These are phyloP conservation scores for Eurytoma californica DNA, from an alignment of 2,888 invertebrate genomes.

Conservation along the genomic window DNA sequence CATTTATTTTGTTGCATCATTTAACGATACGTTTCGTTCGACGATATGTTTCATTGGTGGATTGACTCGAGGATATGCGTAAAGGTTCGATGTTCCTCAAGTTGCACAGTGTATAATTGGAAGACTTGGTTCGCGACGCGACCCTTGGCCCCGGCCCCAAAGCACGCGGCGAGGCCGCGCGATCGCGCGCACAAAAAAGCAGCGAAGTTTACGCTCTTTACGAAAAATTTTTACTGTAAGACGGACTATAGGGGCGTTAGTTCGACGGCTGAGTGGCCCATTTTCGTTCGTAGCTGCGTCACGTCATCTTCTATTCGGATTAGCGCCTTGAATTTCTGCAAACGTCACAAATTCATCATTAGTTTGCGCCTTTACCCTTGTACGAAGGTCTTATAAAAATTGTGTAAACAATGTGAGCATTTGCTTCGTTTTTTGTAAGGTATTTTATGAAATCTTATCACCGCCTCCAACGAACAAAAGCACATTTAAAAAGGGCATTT, in stretches of 20 bases:
- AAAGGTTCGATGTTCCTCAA: conserved; percentile 56
- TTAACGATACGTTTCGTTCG: conserved; percentile 33
- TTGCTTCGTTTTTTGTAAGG: no score
- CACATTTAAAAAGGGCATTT: no score
- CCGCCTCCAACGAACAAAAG: no score
- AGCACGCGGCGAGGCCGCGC: not conserved
- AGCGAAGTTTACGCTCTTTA: conserved; percentile 17
- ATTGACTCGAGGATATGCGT: conserved; percentile 55
- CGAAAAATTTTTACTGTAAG: conserved; percentile 24
- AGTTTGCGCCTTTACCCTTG: no score
- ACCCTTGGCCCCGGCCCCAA: not conserved
- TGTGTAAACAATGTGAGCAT: no score
- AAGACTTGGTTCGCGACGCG: conserved; percentile 49
- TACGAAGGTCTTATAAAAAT: no score
- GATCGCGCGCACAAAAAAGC: conserved; percentile 36
- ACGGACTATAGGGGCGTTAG: conserved; percentile 67
- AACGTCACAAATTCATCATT: conserved; percentile 58
- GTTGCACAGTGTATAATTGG: conserved; percentile 46
- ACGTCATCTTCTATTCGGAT: conserved; percentile 92
- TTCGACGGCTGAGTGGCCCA: conserved; percentile 76
- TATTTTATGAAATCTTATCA: no score
- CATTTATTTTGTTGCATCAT: not conserved
- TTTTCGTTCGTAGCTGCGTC: conserved; percentile 85
- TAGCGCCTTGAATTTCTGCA: conserved; percentile 89
- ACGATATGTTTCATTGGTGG: conserved; percentile 55